A percentile compares a stretch with the other conserved stretches of the same genome.
These are phyloP conservation scores for Ophioderma brevispina DNA, from an alignment of 35 echinoderm and acorn worm species.

Conservation along the genomic window DNA sequence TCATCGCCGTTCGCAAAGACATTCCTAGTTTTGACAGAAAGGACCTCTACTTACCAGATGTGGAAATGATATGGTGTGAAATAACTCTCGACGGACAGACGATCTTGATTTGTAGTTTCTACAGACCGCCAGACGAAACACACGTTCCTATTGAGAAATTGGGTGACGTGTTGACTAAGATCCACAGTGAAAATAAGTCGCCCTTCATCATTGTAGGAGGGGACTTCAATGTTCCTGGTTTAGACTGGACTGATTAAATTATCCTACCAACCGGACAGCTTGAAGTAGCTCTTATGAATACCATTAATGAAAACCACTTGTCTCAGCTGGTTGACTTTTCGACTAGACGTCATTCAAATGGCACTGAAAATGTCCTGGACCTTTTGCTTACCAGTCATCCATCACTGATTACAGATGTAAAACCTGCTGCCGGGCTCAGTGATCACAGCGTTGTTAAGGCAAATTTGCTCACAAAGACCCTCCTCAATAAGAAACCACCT, in stretches of 20 bases:
- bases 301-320: conserved; percentile 47
- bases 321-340: conserved; percentile 34
- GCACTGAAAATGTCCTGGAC: conserved; percentile 36
- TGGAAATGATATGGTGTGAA: conserved; percentile 3
- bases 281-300: conserved; percentile 14
- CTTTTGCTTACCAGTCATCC: conserved; percentile 42
- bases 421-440: conserved; percentile 22
- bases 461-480: conserved; percentile 11
- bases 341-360: conserved; percentile 16
- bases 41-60: neutral
- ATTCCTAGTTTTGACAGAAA: conserved; percentile 17
- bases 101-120: conserved; percentile 2
- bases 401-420: conserved; percentile 13
- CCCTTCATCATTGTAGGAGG: conserved; percentile 42
- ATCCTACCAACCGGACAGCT: neutral
- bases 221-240: conserved; percentile 44
- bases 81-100: neutral
- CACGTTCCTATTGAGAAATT: neutral
- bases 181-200: neutral
- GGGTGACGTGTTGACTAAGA: conserved; percentile 24
- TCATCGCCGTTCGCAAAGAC: conserved; percentile 16
- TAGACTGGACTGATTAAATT: neutral
- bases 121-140: neutral
- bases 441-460: conserved; percentile 36
- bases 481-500: conserved; percentile 25